Evolutionary conservation across 2,888 invertebrate species (phyloP).

Genomic region (Pammene aurita): DNA sequence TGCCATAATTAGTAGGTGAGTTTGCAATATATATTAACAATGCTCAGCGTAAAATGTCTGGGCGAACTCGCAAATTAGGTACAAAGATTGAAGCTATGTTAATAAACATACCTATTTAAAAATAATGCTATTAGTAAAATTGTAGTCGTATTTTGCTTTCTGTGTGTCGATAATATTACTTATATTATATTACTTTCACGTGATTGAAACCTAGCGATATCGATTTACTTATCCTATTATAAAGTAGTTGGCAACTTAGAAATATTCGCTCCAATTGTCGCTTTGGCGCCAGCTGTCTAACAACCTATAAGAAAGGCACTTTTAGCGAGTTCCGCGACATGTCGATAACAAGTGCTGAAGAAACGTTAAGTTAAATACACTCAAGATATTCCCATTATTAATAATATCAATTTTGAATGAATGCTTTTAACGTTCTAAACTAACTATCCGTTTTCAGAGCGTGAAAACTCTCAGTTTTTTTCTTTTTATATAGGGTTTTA

Average conservation of each 20-base stretch:
- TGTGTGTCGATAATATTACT: too few species aligned
- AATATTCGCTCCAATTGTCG: background rate
- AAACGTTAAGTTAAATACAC: background rate
- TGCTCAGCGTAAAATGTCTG: background rate
- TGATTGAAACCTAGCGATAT: too few species aligned
- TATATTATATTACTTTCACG: too few species aligned
- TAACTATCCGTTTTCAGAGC: too few species aligned
- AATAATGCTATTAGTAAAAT: too few species aligned
- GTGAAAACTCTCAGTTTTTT: too few species aligned
- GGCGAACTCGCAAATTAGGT: background rate
- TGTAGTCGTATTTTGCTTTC: too few species aligned
- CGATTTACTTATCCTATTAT: too few species aligned
- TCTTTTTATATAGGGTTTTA: too few species aligned
- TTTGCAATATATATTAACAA: background rate
- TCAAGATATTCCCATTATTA: background rate
- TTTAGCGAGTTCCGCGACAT: constrained; percentile 3
- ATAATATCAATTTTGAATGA: background rate
- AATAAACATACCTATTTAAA: too few species aligned
- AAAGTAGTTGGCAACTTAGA: background rate
- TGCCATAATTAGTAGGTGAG: background rate
- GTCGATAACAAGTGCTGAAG: background rate
- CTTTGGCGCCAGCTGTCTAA: background rate
- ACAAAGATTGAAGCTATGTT: too few species aligned
- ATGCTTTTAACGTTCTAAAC: too few species aligned
- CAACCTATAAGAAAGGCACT: background rate